Evolutionary conservation across 92 coral and sea anemone genomes (phyloP).

Genomic region (Phymanthus crucifer): DNA sequence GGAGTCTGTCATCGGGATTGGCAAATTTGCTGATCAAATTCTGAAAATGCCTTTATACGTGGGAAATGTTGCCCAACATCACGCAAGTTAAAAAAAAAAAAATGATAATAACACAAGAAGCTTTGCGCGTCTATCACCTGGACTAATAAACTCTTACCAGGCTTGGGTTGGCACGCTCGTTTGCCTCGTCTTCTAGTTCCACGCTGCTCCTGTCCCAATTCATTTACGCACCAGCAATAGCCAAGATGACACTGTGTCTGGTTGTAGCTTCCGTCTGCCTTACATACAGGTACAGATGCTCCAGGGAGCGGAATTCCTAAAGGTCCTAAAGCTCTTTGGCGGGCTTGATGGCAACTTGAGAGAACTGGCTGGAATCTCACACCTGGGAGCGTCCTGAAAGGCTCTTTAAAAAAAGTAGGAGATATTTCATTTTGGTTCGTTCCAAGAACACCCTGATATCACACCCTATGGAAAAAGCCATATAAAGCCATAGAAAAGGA

Average conservation of each 20-base stretch:
- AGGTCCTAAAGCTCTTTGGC: slow-evolving; percentile 71
- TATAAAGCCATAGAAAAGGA: no score
- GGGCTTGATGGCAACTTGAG: slow-evolving; percentile 57
- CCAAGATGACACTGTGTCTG: slow-evolving; percentile 72
- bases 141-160: slow-evolving; percentile 17
- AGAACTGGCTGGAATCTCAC: not conserved
- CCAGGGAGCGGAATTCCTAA: slow-evolving; percentile 65
- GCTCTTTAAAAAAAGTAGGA: not conserved
- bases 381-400: not conserved
- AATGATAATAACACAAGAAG: no score
- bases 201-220: slow-evolving; percentile 65
- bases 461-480: no score
- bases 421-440: not conserved
- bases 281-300: slow-evolving; percentile 80
- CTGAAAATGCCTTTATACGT: no score
- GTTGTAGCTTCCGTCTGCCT: slow-evolving; percentile 66
- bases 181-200: slow-evolving; percentile 58
- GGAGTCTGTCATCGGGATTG: no score
- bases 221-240: slow-evolving; percentile 90
- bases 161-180: slow-evolving; percentile 52
- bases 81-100: no score
- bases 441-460: no score
- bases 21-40: no score
- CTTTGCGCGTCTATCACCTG: no score
- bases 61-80: no score